A percentile compares a stretch with the other conserved stretches of the same genome.
phyloP scores from a whole-genome alignment of 2,113 vertebrate genomes.

The Spheniscus mendiculus region DNA sequence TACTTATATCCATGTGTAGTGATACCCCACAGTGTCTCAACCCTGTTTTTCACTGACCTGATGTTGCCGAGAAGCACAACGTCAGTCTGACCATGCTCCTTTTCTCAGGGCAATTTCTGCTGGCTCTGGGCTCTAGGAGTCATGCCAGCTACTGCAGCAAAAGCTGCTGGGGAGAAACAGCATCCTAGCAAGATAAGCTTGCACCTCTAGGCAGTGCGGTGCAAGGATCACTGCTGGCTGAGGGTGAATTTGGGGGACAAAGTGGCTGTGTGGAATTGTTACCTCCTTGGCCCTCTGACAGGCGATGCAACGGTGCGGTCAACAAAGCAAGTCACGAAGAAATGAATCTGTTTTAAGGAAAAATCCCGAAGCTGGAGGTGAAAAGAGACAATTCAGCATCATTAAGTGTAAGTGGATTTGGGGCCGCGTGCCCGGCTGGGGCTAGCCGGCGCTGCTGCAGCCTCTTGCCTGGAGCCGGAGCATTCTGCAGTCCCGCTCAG shows the following conservation, averaged over 20 bases:
- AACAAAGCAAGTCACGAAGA: not conserved
- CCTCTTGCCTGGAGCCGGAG: not conserved
- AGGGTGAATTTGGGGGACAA: not conserved
- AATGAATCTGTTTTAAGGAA: not conserved
- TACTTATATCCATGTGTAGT: accelerated
- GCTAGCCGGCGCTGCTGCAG: accelerated
- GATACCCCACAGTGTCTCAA: not conserved
- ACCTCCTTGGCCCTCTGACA: not conserved
- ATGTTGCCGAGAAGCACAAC: not conserved
- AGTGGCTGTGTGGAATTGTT: not conserved
- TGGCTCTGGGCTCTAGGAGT: not conserved
- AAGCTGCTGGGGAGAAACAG: not conserved
- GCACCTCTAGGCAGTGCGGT: not conserved
- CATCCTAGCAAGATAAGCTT: not conserved
- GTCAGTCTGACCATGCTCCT: not conserved
- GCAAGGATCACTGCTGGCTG: not conserved
- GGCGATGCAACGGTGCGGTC: accelerated
- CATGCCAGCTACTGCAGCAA: accelerated
- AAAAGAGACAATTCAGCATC: not conserved
- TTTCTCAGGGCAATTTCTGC: not conserved
- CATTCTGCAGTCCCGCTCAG: accelerated
- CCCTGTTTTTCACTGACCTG: not conserved
- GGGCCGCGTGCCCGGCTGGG: not conserved
- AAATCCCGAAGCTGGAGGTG: not conserved
- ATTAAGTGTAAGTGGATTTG: not conserved